phyloP scores from a whole-genome alignment of 1,140 invertebrate genomes.

The Pemphigus obesinymphae region DNA sequence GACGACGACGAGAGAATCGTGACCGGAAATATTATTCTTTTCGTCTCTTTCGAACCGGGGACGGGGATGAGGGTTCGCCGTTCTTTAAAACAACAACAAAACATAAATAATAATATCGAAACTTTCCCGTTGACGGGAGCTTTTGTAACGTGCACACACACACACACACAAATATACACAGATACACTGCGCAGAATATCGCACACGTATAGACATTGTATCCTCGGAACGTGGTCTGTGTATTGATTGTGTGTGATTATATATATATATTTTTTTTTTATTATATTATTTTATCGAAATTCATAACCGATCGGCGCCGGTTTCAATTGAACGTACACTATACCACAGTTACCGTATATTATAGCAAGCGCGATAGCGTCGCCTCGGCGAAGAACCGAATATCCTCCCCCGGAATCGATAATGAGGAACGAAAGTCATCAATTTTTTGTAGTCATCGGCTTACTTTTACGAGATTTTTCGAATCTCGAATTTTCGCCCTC shows the following conservation, averaged over 20 bases:
- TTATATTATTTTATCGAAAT: neutral
- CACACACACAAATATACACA: too few species aligned
- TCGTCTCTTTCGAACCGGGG: neutral
- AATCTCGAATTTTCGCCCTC: too few species aligned
- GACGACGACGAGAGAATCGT: slow-evolving; percentile 18
- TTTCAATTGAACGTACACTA: neutral
- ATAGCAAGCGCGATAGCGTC: neutral
- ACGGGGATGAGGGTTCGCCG: neutral
- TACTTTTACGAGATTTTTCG: too few species aligned
- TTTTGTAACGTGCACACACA: neutral
- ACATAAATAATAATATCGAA: slow-evolving; percentile 40
- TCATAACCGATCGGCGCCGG: neutral
- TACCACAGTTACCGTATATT: too few species aligned
- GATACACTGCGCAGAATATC: too few species aligned
- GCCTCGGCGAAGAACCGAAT: too few species aligned
- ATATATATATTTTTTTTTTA: neutral
- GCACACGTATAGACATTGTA: neutral
- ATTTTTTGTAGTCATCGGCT: too few species aligned
- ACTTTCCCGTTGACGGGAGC: slow-evolving; percentile 17
- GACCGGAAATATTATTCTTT: slow-evolving; percentile 41
- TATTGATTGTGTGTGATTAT: neutral
- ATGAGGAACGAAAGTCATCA: too few species aligned
- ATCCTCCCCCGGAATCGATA: too few species aligned
- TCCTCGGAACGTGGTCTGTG: neutral
- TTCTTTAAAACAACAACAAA: slow-evolving; percentile 35